Evolutionary conservation across 2,797 vertebrate species (phyloP).

Genomic region (Delichon dasypus): DNA sequence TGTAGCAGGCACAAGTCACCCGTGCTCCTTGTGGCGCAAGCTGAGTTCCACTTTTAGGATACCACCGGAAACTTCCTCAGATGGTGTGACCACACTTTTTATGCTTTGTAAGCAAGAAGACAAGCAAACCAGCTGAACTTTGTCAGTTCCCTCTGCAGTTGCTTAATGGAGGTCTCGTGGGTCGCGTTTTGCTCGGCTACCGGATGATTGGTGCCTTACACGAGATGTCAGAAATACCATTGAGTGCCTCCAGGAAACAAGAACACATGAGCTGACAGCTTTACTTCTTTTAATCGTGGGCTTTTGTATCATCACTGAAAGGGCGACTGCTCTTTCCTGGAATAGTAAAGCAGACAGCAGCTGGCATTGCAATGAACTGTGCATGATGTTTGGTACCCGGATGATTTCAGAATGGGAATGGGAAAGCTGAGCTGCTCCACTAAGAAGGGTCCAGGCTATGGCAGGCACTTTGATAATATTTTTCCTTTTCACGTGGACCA

Average conservation of each 20-base stretch:
- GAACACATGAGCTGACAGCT: background rate
- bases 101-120: background rate
- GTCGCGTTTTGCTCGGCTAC: background rate
- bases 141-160: background rate
- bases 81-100: background rate
- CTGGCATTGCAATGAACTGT: background rate
- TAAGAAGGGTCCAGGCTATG: background rate
- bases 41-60: conserved; percentile 1
- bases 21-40: background rate
- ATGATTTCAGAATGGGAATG: background rate
- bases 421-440: background rate
- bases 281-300: conserved; percentile 14
- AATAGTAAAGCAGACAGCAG: conserved; percentile 8
- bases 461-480: background rate
- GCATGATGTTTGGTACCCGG: background rate
- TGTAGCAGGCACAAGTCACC: background rate
- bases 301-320: background rate
- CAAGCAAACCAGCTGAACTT: background rate
- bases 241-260: conserved; percentile 63
- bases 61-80: background rate
- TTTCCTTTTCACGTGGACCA: background rate
- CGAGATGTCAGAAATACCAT: conserved; percentile 33
- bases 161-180: background rate
- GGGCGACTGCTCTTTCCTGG: background rate
- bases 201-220: conserved; percentile 61